A percentile compares a stretch with the other conserved stretches of the same genome.
These are phyloP conservation scores for Gobiocypris rarus DNA, from an alignment of 2,113 vertebrate genomes.

Conservation along the genomic window DNA sequence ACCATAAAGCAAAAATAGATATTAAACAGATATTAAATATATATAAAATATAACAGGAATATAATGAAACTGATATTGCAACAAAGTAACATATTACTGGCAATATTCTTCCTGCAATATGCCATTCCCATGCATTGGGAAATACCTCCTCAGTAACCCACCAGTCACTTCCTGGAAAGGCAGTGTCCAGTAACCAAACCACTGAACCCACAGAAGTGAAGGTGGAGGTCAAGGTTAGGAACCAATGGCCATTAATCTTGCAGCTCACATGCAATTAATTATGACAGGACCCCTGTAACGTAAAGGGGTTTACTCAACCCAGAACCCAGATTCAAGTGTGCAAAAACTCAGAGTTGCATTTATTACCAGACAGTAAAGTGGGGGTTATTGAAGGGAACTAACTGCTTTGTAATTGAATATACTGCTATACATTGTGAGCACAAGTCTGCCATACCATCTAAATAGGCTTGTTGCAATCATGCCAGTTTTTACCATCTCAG, in stretches of 20 bases:
- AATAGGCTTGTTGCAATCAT: constrained; percentile 22
- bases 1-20: background rate
- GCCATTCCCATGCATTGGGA: background rate
- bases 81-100: background rate
- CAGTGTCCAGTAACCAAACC: constrained; percentile 22
- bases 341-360: background rate
- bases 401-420: constrained; percentile 7
- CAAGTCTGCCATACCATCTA: background rate
- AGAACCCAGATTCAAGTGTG: background rate
- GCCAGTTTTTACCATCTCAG: background rate
- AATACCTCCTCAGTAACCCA: background rate
- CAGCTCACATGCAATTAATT: background rate
- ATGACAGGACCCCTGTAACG: background rate
- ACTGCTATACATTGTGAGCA: background rate
- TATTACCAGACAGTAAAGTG: background rate
- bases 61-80: background rate
- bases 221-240: constrained; percentile 20
- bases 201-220: constrained; percentile 6
- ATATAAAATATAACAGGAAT: background rate
- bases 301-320: background rate
- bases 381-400: background rate
- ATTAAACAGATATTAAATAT: background rate
- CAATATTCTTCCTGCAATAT: background rate
- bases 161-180: background rate
- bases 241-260: constrained; percentile 7